Evolutionary conservation across 2,888 invertebrate genomes (phyloP).

Genomic region (Xestia c-nigrum): DNA sequence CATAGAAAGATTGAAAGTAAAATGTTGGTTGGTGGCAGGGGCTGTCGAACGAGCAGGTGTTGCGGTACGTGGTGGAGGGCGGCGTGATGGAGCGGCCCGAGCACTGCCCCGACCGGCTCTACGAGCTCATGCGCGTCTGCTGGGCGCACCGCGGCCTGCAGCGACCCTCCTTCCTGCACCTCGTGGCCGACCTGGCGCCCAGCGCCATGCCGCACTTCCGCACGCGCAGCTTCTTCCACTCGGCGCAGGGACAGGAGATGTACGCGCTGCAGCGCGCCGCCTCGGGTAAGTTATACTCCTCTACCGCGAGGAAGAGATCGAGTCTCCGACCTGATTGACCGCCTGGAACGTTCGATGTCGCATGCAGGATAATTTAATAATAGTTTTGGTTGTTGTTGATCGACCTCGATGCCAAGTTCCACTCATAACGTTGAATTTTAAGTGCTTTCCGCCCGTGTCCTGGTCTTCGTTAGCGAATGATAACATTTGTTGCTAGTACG

Average conservation of each 20-base stretch:
- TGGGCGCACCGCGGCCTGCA: slow-evolving; percentile 96
- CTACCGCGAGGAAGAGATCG: not conserved
- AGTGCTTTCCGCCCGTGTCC: slow-evolving; percentile 7
- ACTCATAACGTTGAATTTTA: not conserved
- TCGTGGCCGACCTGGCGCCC: slow-evolving; percentile 93
- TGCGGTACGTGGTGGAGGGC: slow-evolving; percentile 97
- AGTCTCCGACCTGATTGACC: not conserved
- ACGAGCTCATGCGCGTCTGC: slow-evolving; percentile 97
- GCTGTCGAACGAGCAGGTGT: slow-evolving; percentile 97
- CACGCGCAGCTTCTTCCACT: slow-evolving; percentile 91
- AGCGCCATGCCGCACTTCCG: slow-evolving; percentile 91
- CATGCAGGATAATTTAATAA: not conserved
- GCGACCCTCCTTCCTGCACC: slow-evolving; percentile 96
- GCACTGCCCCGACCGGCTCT: slow-evolving; percentile 98
- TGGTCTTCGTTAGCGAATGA: slow-evolving; percentile 79
- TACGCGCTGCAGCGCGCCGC: slow-evolving; percentile 83
- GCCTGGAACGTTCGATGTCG: slow-evolving; percentile 44
- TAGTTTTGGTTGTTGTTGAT: not conserved
- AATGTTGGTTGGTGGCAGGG: slow-evolving; percentile 88
- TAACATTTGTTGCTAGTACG: slow-evolving; percentile 75
- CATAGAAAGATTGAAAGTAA: not conserved
- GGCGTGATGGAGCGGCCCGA: slow-evolving; percentile 98
- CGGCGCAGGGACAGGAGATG: slow-evolving; percentile 91
- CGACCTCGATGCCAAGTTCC: not conserved
- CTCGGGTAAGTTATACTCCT: not conserved